Evolutionary conservation across 2,113 vertebrate species (phyloP).

Genomic region (Prunella fulvescens): DNA sequence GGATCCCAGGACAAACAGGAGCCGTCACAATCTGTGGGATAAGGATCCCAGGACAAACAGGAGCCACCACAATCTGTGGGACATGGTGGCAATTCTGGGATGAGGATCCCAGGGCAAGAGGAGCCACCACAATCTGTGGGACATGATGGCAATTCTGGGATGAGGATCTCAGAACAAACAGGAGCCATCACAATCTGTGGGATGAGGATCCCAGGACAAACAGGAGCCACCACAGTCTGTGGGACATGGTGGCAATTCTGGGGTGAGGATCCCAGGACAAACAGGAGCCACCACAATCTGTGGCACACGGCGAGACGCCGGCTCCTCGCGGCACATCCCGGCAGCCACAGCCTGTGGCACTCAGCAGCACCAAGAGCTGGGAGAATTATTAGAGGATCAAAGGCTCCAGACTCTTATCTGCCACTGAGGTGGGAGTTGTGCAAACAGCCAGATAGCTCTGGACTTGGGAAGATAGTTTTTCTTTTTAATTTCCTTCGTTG

Average conservation of each 20-base stretch:
- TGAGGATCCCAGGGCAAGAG: not conserved
- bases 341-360: not conserved
- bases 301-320: not conserved
- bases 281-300: not conserved
- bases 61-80: not conserved
- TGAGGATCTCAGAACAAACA: not conserved
- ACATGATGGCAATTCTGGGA: not conserved
- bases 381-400: slow-evolving; percentile 12
- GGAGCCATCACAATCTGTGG: not conserved
- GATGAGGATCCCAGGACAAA: not conserved
- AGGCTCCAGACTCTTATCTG: slow-evolving; percentile 21
- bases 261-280: not conserved
- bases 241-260: not conserved
- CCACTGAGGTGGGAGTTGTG: slow-evolving; percentile 13
- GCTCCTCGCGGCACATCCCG: not conserved
- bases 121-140: not conserved
- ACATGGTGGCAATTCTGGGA: not conserved
- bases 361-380: not conserved
- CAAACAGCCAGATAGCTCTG: not conserved
- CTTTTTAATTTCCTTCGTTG: slow-evolving; percentile 14
- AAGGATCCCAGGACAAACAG: not conserved
- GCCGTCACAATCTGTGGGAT: not conserved
- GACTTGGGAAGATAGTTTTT: not conserved
- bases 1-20: not conserved
- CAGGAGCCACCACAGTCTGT: not conserved